These are phyloP conservation scores for Danaus melanippus DNA, from an alignment of 1,140 invertebrate species.

Conservation along the genomic window DNA sequence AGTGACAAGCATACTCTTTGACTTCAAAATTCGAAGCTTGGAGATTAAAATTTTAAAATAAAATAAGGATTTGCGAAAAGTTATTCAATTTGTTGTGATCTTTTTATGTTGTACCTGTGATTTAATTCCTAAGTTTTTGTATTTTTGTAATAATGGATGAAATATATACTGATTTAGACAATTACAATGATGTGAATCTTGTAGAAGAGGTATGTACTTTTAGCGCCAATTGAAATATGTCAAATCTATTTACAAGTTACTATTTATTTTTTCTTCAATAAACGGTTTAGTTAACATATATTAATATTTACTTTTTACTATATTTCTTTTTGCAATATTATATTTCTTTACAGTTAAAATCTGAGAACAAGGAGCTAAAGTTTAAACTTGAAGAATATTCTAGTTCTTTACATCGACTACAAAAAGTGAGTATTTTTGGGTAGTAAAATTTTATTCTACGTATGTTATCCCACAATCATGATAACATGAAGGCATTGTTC, in stretches of 20 bases:
- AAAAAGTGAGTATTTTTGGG: slow-evolving; percentile 47
- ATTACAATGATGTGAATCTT: slow-evolving; percentile 43
- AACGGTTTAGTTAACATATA: not conserved
- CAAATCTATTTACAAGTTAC: slow-evolving; percentile 8
- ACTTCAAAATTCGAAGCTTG: too few species aligned
- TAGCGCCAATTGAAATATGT: slow-evolving; percentile 50
- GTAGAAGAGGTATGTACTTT: slow-evolving; percentile 44
- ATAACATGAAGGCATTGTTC: too few species aligned
- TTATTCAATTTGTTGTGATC: too few species aligned
- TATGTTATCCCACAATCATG: too few species aligned
- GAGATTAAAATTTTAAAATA: too few species aligned
- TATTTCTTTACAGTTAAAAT: slow-evolving; percentile 40
- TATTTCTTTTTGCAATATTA: slow-evolving; percentile 7
- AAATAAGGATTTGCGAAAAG: too few species aligned
- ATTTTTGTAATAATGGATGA: slow-evolving; percentile 31
- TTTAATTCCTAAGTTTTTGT: too few species aligned
- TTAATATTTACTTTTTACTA: not conserved
- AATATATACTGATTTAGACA: slow-evolving; percentile 51
- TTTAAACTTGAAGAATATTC: slow-evolving; percentile 41
- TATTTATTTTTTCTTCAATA: slow-evolving; percentile 4
- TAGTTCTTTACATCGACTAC: slow-evolving; percentile 33
- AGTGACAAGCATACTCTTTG: too few species aligned
- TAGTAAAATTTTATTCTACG: not conserved
- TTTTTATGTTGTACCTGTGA: too few species aligned
- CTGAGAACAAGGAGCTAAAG: slow-evolving; percentile 51